Conservation (phyloP, 2,113 vertebrate species). For the Notothenia rossii region DNA sequence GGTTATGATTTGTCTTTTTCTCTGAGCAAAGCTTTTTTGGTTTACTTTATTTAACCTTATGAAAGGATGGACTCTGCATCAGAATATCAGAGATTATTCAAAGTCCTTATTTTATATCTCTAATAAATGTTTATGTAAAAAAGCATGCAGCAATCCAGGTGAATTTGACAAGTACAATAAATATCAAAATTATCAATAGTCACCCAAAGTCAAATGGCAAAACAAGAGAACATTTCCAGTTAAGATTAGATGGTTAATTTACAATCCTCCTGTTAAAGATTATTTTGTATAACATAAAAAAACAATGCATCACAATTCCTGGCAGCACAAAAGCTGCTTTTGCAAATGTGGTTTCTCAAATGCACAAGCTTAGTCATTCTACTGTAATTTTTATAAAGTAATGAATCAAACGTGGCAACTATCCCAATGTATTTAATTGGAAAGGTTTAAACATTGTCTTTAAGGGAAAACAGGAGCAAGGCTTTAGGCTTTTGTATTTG, state of each 20-base stretch:
- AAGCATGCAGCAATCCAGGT: background rate
- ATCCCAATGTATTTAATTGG: background rate
- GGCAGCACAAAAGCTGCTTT: background rate
- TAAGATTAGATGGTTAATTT: background rate
- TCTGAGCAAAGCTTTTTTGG: background rate
- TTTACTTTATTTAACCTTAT: background rate
- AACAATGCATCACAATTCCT: background rate
- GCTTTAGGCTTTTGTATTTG: background rate
- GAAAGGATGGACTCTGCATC: background rate
- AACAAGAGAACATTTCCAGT: background rate
- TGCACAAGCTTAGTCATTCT: constrained; percentile 23
- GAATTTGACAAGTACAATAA: background rate
- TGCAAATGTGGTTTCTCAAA: constrained; percentile 3
- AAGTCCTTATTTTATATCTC: background rate
- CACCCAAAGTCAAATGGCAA: background rate
- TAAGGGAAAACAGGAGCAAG: background rate
- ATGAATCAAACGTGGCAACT: constrained; percentile 39
- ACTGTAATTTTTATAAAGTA: constrained; percentile 24
- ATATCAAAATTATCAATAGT: background rate
- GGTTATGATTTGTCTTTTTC: background rate
- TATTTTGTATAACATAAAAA: background rate
- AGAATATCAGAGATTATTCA: background rate
- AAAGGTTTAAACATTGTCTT: constrained; percentile 6
- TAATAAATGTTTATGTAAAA: background rate
- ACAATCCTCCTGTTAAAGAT: background rate